Conservation (phyloP, 2,888 invertebrate species). For the Trissonchulus latispiculum region DNA sequence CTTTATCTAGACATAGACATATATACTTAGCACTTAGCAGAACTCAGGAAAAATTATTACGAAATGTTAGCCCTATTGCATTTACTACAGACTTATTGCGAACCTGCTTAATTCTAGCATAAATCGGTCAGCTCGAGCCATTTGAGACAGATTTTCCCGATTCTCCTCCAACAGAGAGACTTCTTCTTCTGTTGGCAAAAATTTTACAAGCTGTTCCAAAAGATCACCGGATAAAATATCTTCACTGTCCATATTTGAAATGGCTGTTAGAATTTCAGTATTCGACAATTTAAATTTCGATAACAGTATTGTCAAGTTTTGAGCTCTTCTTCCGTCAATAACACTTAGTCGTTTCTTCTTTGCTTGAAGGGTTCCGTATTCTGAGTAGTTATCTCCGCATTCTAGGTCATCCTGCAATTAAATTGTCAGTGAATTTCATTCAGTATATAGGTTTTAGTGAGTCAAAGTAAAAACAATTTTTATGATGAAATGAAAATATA, state of each 20-base stretch:
- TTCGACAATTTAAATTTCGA: conserved; percentile 93
- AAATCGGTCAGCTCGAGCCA: conserved; percentile 87
- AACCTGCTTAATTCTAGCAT: conserved; percentile 91
- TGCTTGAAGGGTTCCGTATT: conserved; percentile 10
- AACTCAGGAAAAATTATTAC: not conserved
- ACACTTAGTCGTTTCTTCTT: conserved; percentile 58
- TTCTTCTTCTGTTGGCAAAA: conserved; percentile 89
- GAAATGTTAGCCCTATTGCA: not conserved
- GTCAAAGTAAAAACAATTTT: no score
- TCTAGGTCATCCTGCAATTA: not conserved
- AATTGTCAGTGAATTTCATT: no score
- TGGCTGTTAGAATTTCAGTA: conserved; percentile 82
- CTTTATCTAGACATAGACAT: no score
- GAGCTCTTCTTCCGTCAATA: conserved; percentile 85
- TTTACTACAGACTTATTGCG: not conserved
- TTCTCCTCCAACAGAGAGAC: conserved; percentile 64
- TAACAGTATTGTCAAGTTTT: conserved; percentile 90
- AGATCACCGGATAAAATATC: conserved; percentile 91
- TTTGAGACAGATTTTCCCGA: conserved; percentile 76
- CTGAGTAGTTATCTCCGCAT: not conserved
- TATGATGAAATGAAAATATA: no score
- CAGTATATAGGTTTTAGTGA: no score
- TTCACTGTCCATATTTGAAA: conserved; percentile 84
- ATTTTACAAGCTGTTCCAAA: conserved; percentile 89
- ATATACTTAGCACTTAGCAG: no score